These are phyloP conservation scores for Synanthedon formicaeformis DNA, from an alignment of 2,888 invertebrate species.

Conservation along the genomic window DNA sequence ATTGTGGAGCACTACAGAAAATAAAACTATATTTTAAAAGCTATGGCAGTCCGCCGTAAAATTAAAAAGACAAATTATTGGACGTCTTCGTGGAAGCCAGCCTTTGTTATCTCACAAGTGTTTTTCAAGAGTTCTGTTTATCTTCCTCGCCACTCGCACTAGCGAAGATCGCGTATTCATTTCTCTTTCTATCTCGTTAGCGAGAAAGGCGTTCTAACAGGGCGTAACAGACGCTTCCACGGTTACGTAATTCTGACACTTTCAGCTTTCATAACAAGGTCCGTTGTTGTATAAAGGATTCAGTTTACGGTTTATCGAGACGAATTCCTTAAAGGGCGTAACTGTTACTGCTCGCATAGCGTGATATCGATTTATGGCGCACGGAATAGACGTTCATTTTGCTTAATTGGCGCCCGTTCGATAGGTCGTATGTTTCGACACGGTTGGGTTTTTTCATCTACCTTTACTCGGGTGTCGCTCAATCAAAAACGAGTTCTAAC, in stretches of 20 bases:
- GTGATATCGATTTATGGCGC: slow-evolving; percentile 62
- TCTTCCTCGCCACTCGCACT: slow-evolving; percentile 44
- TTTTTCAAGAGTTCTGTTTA: slow-evolving; percentile 67
- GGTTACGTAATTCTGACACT: slow-evolving; percentile 67
- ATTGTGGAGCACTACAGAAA: slow-evolving; percentile 28
- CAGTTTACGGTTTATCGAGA: slow-evolving; percentile 36
- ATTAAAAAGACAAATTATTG: slow-evolving; percentile 72
- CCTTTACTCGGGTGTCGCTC: slow-evolving; percentile 20
- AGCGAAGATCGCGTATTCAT: slow-evolving; percentile 31
- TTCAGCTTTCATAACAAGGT: slow-evolving; percentile 65
- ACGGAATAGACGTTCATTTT: slow-evolving; percentile 63
- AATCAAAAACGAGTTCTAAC: slow-evolving; percentile 33
- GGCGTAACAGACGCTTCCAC: slow-evolving; percentile 64
- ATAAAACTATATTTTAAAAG: slow-evolving; percentile 51
- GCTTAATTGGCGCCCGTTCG: slow-evolving; percentile 57
- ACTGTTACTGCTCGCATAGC: slow-evolving; percentile 42
- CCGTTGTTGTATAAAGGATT: slow-evolving; percentile 49
- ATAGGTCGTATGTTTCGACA: slow-evolving; percentile 52
- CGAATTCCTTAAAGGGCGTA: slow-evolving; percentile 60
- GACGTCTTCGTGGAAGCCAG: slow-evolving; percentile 67
- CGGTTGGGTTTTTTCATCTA: slow-evolving; percentile 38
- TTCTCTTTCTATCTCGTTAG: slow-evolving; percentile 63
- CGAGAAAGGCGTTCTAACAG: slow-evolving; percentile 55
- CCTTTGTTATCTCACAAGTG: slow-evolving; percentile 71
- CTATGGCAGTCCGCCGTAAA: slow-evolving; percentile 65